Percentiles rank a stretch among this genome's conserved stretches.
These are phyloP conservation scores for Climacteris rufus DNA, from an alignment of 2,113 vertebrate genomes.

Conservation along the genomic window DNA sequence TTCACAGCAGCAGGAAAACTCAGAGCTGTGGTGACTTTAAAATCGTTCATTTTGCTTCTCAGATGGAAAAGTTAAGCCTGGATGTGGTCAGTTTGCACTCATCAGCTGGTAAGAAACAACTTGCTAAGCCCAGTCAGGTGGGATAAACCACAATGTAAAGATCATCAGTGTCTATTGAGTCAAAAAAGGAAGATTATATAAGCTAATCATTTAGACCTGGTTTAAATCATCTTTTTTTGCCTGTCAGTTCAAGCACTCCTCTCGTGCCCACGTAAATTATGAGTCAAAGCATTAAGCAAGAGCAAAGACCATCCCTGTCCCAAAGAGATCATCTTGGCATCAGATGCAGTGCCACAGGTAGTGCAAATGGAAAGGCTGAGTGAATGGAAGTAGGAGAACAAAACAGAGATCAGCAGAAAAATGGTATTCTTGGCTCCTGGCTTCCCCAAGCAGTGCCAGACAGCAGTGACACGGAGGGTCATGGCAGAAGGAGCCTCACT, in stretches of 20 bases:
- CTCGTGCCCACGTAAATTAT: background rate
- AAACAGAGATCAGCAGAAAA: slow-evolving; percentile 45
- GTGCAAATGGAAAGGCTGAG: background rate
- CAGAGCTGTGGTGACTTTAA: background rate
- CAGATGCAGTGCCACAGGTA: background rate
- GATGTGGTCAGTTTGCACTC: background rate
- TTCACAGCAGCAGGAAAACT: background rate
- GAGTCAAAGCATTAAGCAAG: background rate
- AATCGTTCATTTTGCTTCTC: background rate
- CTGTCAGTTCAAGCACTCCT: background rate
- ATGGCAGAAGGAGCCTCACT: background rate
- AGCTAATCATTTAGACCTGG: background rate
- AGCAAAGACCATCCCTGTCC: background rate
- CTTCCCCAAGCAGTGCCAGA: background rate
- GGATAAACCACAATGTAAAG: background rate
- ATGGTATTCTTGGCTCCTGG: background rate
- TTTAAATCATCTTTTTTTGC: background rate
- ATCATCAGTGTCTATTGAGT: background rate
- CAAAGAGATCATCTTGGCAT: slow-evolving; percentile 13
- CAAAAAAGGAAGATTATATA: background rate
- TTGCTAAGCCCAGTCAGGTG: background rate
- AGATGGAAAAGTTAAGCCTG: rapidly evolving
- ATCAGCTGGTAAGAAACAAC: background rate
- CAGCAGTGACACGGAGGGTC: background rate
- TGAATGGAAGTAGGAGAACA: background rate